phyloP scores from a whole-genome alignment of 37 sponge, comb jelly and placozoan genomes.

The Chondrilla cf. caribensis region DNA sequence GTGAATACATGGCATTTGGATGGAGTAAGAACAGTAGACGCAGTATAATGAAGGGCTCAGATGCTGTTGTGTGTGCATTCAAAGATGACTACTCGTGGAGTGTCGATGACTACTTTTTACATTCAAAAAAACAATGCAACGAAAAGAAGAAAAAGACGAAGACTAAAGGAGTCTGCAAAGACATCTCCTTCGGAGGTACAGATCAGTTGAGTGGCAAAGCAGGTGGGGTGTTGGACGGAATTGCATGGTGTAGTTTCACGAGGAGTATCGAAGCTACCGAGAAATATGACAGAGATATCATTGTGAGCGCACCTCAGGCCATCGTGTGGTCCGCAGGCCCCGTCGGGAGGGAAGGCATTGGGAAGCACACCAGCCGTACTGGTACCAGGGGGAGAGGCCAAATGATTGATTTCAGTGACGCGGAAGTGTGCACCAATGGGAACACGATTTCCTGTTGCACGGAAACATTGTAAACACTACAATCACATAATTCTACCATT shows the following conservation, averaged over 20 bases:
- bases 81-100: neutral
- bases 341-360: neutral
- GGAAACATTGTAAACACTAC: neutral
- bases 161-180: neutral
- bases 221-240: neutral
- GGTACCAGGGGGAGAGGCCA: neutral
- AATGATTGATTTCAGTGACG: neutral
- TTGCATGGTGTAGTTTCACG: neutral
- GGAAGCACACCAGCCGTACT: neutral
- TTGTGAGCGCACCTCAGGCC: neutral
- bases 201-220: neutral
- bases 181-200: neutral
- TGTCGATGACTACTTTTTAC: neutral
- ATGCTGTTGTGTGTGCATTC: neutral
- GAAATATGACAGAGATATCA: neutral
- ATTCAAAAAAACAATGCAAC: neutral
- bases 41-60: neutral
- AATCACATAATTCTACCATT: too few relatives aligned
- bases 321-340: slow-evolving; percentile 9
- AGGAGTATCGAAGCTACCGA: neutral
- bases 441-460: neutral
- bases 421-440: neutral
- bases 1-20: slow-evolving; percentile 14
- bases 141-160: neutral
- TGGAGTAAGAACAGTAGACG: neutral